A percentile compares a stretch with the other conserved stretches of the same genome.
These are phyloP conservation scores for Eriocheir sinensis DNA, from an alignment of 1,140 invertebrate genomes.

Conservation along the genomic window DNA sequence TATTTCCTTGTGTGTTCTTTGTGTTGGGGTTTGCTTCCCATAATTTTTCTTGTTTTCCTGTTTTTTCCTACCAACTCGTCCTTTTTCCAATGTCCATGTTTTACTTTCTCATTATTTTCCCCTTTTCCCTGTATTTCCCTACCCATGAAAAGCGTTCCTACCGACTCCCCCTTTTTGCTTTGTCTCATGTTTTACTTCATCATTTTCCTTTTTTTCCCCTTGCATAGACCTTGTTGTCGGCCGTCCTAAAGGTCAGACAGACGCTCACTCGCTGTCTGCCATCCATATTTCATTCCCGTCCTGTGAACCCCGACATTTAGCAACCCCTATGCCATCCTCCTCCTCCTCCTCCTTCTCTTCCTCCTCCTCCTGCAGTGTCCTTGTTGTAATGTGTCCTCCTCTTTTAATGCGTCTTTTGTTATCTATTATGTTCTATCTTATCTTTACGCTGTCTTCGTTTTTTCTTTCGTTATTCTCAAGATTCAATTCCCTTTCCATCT, in stretches of 20 bases:
- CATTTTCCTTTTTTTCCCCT: background rate
- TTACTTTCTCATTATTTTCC: background rate
- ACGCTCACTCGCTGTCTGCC: too few relatives aligned
- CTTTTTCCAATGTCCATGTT: background rate
- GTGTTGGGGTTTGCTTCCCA: background rate
- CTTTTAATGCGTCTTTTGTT: background rate
- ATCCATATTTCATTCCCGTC: too few relatives aligned
- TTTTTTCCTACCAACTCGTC: background rate
- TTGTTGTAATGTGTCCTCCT: background rate
- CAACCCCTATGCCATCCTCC: background rate
- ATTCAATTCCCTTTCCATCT: too few relatives aligned
- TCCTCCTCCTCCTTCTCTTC: background rate
- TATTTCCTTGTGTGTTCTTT: background rate
- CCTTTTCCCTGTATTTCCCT: background rate
- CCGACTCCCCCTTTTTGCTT: background rate
- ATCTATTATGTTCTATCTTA: too few relatives aligned
- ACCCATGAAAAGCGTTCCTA: background rate
- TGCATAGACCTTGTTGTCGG: too few relatives aligned
- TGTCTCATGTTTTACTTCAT: background rate
- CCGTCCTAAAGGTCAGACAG: too few relatives aligned
- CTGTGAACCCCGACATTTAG: background rate
- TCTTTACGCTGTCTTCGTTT: background rate
- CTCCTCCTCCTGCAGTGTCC: background rate
- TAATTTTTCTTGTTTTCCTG: background rate
- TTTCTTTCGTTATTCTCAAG: too few relatives aligned